phyloP scores from a whole-genome alignment of 1,140 invertebrate species.

The Neodiprion fabricii region DNA sequence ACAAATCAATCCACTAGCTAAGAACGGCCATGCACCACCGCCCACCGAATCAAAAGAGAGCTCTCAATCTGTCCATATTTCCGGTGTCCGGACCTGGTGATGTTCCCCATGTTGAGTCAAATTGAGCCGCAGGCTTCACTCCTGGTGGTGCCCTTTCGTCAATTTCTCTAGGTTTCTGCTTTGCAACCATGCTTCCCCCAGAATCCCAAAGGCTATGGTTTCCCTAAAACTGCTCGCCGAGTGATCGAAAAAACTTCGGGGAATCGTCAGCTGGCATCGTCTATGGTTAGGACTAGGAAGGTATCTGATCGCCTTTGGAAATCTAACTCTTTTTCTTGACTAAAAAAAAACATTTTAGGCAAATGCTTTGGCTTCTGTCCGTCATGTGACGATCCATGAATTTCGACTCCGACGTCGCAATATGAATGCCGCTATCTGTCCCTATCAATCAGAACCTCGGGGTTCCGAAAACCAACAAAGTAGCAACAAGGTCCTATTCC shows the following conservation, averaged over 20 bases:
- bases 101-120: conserved; percentile 70
- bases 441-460: too few relatives aligned
- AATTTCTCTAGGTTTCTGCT: conserved; percentile 69
- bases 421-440: conserved; percentile 74
- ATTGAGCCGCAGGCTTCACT: conserved; percentile 92
- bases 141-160: conserved; percentile 87
- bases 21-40: too few relatives aligned
- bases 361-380: conserved; percentile 75
- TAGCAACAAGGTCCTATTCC: too few relatives aligned
- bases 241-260: conserved; percentile 65
- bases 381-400: too few relatives aligned
- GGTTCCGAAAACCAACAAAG: too few relatives aligned
- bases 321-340: conserved; percentile 83
- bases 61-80: too few relatives aligned
- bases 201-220: conserved; percentile 83
- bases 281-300: conserved; percentile 85
- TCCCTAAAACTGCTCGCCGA: conserved; percentile 69
- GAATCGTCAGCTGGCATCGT: conserved; percentile 79
- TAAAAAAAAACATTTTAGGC: conserved; percentile 81
- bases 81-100: too few relatives aligned
- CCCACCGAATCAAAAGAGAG: too few relatives aligned
- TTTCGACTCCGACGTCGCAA: too few relatives aligned
- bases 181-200: conserved; percentile 46
- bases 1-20: too few relatives aligned
- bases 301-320: conserved; percentile 81